phyloP scores from a whole-genome alignment of 2,113 vertebrate species.

The Neotragus moschatus region DNA sequence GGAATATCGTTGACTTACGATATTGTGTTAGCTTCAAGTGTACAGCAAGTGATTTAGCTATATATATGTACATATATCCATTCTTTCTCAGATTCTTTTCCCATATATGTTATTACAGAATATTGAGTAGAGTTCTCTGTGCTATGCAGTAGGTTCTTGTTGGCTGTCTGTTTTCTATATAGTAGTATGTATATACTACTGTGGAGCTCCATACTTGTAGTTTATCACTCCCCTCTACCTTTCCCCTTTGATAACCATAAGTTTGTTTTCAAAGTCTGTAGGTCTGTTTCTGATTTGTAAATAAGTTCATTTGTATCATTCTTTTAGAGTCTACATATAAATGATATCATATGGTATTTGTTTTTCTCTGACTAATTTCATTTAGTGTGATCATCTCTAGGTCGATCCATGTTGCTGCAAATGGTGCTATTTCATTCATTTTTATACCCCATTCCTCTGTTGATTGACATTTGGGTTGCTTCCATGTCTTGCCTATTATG shows the following conservation, averaged over 20 bases:
- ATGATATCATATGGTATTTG: neutral
- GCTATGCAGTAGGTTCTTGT: neutral
- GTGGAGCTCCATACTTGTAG: neutral
- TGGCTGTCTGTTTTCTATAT: neutral
- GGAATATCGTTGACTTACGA: neutral
- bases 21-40: neutral
- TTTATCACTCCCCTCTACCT: neutral
- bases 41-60: neutral
- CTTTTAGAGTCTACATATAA: neutral
- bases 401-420: neutral
- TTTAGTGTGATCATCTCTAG: neutral
- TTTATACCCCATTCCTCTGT: neutral
- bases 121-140: neutral
- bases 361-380: neutral
- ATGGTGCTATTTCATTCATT: neutral
- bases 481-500: neutral
- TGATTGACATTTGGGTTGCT: neutral
- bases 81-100: neutral
- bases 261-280: neutral
- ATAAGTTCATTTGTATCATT: neutral
- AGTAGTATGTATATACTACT: neutral
- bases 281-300: neutral
- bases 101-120: neutral
- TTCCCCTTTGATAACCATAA: neutral
- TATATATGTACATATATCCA: neutral